A percentile compares a stretch with the other conserved stretches of the same genome.
Evolutionary conservation across 2,113 vertebrate species (phyloP).

Genomic region (Apeltes quadracus): DNA sequence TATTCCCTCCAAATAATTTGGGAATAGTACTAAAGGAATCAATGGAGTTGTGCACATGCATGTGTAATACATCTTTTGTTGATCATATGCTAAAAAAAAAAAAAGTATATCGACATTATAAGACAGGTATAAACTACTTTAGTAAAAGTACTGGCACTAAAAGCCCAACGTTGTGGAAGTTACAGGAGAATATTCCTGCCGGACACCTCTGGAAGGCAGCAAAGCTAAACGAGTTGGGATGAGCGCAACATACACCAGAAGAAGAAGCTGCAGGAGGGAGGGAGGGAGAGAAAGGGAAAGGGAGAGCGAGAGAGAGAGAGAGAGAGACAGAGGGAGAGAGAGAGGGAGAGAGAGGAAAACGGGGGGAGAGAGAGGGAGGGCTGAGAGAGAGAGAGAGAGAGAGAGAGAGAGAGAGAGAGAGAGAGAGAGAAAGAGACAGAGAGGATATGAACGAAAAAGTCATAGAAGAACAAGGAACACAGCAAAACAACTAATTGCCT

Average conservation of each 20-base stretch:
- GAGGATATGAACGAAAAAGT: slow-evolving; percentile 21
- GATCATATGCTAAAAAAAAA: not conserved
- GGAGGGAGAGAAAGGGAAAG: too few species aligned
- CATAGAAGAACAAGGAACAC: slow-evolving; percentile 28
- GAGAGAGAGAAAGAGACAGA: not conserved
- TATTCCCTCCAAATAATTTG: not conserved
- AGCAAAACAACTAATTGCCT: slow-evolving; percentile 26
- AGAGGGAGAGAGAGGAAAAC: too few species aligned
- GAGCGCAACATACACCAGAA: slow-evolving; percentile 1
- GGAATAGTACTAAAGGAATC: not conserved
- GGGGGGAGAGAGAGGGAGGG: too few species aligned
- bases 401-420: not conserved
- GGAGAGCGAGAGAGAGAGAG: too few species aligned
- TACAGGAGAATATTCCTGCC: slow-evolving; percentile 19
- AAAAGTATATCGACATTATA: not conserved
- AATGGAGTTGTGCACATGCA: not conserved
- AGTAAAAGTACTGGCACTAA: not conserved
- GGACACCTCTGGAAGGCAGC: slow-evolving; percentile 71
- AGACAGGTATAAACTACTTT: not conserved
- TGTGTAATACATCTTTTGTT: not conserved
- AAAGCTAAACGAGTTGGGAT: slow-evolving; percentile 34
- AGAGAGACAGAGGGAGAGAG: too few species aligned
- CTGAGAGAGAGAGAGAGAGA: rapidly evolving
- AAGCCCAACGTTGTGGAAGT: not conserved
- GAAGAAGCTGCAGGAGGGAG: not conserved